These are phyloP conservation scores for Nothoprocta pentlandii DNA, from an alignment of 2,113 vertebrate species.

Conservation along the genomic window DNA sequence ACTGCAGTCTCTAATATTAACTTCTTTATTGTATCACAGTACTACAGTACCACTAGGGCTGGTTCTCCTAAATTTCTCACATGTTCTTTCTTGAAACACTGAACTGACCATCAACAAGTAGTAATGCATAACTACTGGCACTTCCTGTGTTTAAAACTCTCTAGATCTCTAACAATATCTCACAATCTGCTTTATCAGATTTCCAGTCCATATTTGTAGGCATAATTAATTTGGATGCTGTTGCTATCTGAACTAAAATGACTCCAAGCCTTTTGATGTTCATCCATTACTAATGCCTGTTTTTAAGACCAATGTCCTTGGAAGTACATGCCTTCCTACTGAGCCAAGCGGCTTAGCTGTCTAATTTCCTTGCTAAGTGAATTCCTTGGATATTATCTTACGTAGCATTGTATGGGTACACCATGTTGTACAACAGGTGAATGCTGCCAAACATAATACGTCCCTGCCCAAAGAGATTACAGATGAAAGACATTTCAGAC, in stretches of 20 bases:
- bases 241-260: conserved; percentile 7
- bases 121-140: background rate
- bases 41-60: background rate
- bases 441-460: background rate
- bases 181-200: background rate
- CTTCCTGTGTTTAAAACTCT: too few species aligned
- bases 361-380: background rate
- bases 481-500: background rate
- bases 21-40: background rate
- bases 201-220: background rate
- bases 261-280: background rate
- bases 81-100: background rate
- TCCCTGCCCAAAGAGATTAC: background rate
- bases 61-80: background rate
- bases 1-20: background rate
- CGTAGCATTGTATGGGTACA: background rate
- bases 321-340: background rate
- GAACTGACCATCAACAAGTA: background rate
- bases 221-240: background rate
- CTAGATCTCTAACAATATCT: background rate
- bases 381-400: background rate
- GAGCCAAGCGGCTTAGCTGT: background rate
- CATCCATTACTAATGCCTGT: background rate
- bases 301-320: background rate
- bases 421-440: background rate